Evolutionary conservation across 2,797 vertebrate genomes (phyloP).

Genomic region (Neosilurus mollespiculum): DNA sequence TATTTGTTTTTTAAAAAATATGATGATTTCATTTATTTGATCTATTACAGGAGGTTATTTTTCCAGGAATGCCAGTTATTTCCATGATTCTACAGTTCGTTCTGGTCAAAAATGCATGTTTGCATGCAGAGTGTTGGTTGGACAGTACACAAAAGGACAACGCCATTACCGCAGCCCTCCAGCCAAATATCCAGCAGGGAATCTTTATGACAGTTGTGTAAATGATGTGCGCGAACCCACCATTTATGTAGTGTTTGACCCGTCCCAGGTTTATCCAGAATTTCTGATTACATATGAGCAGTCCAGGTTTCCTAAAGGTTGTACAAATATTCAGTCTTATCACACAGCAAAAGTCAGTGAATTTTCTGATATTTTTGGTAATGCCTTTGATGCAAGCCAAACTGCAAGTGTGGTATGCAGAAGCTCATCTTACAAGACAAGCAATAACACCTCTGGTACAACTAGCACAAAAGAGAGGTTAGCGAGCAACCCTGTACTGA

Average conservation of each 20-base stretch:
- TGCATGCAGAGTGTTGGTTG: conserved; percentile 77
- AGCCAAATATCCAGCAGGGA: conserved; percentile 37
- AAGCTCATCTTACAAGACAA: not conserved
- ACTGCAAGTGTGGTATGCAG: not conserved
- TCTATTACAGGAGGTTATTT: conserved; percentile 80
- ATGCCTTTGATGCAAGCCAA: not conserved
- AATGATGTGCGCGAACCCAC: conserved; percentile 50
- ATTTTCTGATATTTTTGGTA: not conserved
- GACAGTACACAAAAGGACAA: conserved; percentile 70
- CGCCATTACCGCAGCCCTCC: conserved; percentile 61
- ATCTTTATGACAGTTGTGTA: conserved; percentile 61
- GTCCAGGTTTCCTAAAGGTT: not conserved
- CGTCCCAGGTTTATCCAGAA: conserved; percentile 62
- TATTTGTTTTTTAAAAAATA: not conserved
- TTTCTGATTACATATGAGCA: conserved; percentile 58
- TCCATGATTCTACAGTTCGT: conserved; percentile 66
- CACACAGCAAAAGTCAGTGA: not conserved
- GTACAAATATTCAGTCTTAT: not conserved
- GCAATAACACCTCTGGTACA: not conserved
- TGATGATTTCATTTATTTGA: not conserved
- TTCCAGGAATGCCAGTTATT: conserved; percentile 80
- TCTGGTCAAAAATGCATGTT: conserved; percentile 70
- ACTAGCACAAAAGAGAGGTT: not conserved
- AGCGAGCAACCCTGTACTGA: not conserved
- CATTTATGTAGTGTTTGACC: conserved; percentile 61